Percentiles rank a stretch among this genome's conserved stretches.
Evolutionary conservation across 1,140 invertebrate genomes (phyloP).

Genomic region (Phenacoccus solenopsis): DNA sequence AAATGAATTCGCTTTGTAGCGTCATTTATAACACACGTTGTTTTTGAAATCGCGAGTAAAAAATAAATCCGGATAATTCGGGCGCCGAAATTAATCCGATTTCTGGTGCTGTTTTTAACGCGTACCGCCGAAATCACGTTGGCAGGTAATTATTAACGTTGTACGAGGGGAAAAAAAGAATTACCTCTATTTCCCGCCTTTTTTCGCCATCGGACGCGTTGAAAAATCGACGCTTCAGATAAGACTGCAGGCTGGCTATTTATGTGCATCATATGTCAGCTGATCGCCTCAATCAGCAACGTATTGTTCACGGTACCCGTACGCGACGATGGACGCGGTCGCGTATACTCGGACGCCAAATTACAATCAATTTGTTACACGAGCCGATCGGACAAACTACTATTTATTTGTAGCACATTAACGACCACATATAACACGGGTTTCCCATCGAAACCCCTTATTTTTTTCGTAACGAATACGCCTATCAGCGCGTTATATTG

Average conservation of each 20-base stretch:
- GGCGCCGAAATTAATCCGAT: neutral
- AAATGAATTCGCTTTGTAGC: neutral
- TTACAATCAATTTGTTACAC: neutral
- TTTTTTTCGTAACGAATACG: neutral
- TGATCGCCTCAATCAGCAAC: neutral
- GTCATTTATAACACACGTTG: neutral
- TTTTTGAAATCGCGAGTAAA: neutral
- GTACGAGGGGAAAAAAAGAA: neutral
- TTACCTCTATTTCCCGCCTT: neutral
- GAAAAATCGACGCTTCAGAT: neutral
- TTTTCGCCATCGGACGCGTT: neutral
- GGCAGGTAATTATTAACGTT: slow-evolving; percentile 1
- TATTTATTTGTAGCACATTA: neutral
- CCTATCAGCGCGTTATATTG: neutral
- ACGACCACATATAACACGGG: neutral
- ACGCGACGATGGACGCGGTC: too few species aligned
- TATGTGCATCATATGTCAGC: neutral
- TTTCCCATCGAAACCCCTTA: neutral
- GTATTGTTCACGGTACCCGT: neutral
- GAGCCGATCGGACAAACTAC: neutral
- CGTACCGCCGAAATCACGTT: neutral
- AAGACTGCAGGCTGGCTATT: neutral
- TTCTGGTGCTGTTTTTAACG: neutral
- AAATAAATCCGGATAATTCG: slow-evolving; percentile 2
- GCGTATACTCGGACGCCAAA: neutral